phyloP scores from a whole-genome alignment of 2,888 invertebrate species.

The Scelioninae gen. 2 region DNA sequence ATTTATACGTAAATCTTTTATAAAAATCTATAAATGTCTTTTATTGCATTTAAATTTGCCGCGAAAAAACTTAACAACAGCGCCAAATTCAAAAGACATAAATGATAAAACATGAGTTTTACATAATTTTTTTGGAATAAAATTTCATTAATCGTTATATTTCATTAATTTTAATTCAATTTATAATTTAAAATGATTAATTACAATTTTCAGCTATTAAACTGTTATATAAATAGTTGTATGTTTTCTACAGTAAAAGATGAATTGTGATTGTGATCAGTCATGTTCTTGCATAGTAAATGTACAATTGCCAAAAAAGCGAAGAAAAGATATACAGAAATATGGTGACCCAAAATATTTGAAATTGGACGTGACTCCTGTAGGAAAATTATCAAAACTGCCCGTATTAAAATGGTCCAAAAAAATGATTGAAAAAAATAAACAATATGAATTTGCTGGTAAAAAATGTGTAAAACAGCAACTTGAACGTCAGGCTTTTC shows the following conservation, averaged over 20 bases:
- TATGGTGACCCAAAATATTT: neutral
- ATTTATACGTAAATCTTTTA: too few species aligned
- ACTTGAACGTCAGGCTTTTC: slow-evolving; percentile 87
- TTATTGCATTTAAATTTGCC: too few species aligned
- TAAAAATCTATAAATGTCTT: too few species aligned
- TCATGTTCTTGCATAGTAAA: slow-evolving; percentile 7
- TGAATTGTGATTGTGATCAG: slow-evolving; percentile 19
- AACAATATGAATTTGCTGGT: slow-evolving; percentile 31
- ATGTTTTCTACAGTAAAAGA: neutral
- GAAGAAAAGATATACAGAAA: slow-evolving; percentile 64
- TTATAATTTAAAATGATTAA: too few species aligned
- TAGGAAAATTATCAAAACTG: slow-evolving; percentile 64
- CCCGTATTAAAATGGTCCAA: slow-evolving; percentile 75
- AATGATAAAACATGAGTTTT: too few species aligned
- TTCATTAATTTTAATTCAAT: too few species aligned
- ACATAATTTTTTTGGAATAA: too few species aligned
- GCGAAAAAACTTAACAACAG: too few species aligned
- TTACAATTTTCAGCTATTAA: slow-evolving; percentile 1
- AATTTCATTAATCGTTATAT: too few species aligned
- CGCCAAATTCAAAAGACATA: too few species aligned
- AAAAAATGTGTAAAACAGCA: slow-evolving; percentile 82
- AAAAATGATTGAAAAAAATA: slow-evolving; percentile 61
- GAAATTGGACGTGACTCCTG: slow-evolving; percentile 37
- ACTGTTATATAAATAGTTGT: neutral
- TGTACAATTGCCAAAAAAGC: slow-evolving; percentile 72